Percentiles rank a stretch among this genome's conserved stretches.
phyloP scores from a whole-genome alignment of 2,797 vertebrate genomes.

The Sus cebifrons region DNA sequence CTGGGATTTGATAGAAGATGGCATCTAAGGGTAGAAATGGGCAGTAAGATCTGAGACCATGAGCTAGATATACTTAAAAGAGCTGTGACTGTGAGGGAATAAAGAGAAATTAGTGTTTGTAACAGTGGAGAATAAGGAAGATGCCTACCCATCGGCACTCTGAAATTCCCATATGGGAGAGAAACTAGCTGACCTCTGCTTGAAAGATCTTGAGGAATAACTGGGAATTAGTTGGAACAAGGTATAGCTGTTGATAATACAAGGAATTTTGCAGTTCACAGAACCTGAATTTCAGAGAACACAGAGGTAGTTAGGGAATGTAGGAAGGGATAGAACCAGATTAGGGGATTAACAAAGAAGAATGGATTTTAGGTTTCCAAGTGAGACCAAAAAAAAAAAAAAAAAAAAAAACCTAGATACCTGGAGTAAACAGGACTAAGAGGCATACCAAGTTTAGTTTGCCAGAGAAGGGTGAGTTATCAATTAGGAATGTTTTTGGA shows the following conservation, averaged over 20 bases:
- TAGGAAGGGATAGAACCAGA: background rate
- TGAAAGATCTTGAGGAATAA: background rate
- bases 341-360: background rate
- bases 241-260: background rate
- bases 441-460: background rate
- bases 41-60: background rate
- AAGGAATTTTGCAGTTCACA: background rate
- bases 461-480: slow-evolving; percentile 53
- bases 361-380: slow-evolving; percentile 48
- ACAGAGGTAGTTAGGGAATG: background rate
- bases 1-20: background rate
- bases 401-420: background rate
- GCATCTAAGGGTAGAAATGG: background rate
- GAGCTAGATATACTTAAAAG: background rate
- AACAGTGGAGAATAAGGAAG: background rate
- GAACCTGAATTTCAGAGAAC: background rate
- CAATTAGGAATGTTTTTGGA: slow-evolving; percentile 30
- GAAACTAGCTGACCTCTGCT: background rate
- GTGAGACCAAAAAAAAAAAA: background rate
- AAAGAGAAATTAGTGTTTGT: background rate
- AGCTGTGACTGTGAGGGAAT: background rate
- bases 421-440: background rate
- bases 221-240: background rate
- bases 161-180: background rate
- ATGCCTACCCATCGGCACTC: background rate